These are phyloP conservation scores for Drosophila sproati DNA, from an alignment of 1,140 invertebrate species.

Conservation along the genomic window DNA sequence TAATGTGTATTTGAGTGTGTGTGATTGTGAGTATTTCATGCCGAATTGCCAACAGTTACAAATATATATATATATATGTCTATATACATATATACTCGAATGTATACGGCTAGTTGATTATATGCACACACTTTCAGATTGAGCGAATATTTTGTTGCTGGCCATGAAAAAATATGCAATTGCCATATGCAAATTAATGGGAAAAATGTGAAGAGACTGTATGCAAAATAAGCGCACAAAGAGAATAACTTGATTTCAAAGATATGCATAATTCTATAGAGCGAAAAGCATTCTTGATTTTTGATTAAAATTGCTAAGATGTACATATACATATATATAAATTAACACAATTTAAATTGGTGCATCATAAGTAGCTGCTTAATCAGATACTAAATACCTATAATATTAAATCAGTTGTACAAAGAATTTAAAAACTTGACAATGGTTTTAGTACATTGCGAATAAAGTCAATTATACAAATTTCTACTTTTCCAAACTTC, in stretches of 20 bases:
- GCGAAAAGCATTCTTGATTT: not conserved
- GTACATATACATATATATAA: too few species aligned
- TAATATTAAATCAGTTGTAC: too few species aligned
- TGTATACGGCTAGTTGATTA: conserved; percentile 4
- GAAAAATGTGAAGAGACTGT: conserved; percentile 1
- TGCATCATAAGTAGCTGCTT: too few species aligned
- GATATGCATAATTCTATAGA: not conserved
- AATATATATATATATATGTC: conserved; percentile 11
- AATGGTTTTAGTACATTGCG: too few species aligned
- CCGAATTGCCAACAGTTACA: conserved; percentile 17
- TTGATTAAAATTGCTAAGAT: not conserved
- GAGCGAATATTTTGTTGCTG: conserved; percentile 1
- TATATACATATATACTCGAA: not conserved
- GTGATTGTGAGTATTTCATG: conserved; percentile 13
- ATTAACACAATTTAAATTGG: too few species aligned
- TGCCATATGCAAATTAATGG: conserved; percentile 39
- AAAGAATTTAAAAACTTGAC: too few species aligned
- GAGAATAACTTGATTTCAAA: not conserved
- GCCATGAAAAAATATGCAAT: conserved; percentile 27
- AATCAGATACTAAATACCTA: too few species aligned
- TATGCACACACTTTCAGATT: conserved; percentile 35
- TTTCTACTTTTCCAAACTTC: too few species aligned
- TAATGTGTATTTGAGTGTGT: conserved; percentile 14
- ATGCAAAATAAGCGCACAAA: not conserved
- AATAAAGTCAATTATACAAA: too few species aligned